These are phyloP conservation scores for Leucopternis melanops DNA, from an alignment of 2,113 vertebrate species.

Conservation along the genomic window DNA sequence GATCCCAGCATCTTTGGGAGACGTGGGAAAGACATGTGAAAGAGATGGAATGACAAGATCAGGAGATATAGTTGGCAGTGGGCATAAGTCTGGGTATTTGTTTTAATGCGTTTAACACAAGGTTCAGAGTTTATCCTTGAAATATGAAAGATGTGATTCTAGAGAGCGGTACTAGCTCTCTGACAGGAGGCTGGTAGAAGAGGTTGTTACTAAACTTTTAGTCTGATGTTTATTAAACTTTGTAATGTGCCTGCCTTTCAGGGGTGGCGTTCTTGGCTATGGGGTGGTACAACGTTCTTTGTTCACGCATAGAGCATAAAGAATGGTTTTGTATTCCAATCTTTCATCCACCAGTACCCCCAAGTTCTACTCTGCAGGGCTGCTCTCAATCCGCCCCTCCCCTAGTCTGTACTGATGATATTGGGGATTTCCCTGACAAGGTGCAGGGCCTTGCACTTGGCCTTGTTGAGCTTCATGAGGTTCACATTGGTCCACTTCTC, in stretches of 20 bases:
- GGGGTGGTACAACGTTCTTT: background rate
- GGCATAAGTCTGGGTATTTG: background rate
- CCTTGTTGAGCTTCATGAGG: too few species aligned
- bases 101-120: background rate
- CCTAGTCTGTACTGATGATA: too few species aligned
- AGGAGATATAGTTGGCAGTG: background rate
- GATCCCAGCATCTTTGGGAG: background rate
- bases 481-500: background rate
- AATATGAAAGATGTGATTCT: background rate
- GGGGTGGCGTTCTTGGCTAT: accelerated
- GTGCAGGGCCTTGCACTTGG: too few species aligned
- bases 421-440: too few species aligned
- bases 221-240: background rate
- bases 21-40: accelerated
- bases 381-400: too few species aligned
- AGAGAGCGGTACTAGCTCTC: background rate
- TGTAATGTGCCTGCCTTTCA: background rate
- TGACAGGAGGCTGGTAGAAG: background rate
- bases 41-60: background rate
- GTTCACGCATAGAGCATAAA: accelerated
- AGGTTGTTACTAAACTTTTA: background rate
- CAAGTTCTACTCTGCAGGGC: too few species aligned
- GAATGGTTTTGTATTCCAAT: background rate
- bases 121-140: background rate
- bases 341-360: too few species aligned